These are phyloP conservation scores for Stegodyphus mimosarum DNA, from an alignment of 1,140 invertebrate species.

Conservation along the genomic window DNA sequence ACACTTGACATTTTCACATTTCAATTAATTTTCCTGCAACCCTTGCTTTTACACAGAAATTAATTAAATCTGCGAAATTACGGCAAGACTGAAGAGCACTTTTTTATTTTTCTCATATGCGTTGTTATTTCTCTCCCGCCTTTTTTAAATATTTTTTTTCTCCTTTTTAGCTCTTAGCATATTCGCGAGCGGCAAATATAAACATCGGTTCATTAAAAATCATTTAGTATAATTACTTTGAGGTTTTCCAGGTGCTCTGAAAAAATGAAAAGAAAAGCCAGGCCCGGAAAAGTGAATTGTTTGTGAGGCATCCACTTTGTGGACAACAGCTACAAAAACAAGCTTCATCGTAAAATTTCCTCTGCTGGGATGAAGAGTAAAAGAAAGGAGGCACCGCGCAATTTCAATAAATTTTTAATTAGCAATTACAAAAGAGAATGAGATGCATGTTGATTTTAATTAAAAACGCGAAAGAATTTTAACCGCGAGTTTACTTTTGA, in stretches of 20 bases:
- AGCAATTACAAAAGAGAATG: slow-evolving; percentile 57
- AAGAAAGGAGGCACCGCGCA: slow-evolving; percentile 25
- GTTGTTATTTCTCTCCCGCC: slow-evolving; percentile 11
- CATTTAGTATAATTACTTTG: slow-evolving; percentile 58
- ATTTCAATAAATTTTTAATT: slow-evolving; percentile 61
- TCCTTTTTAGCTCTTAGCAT: background rate
- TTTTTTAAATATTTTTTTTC: slow-evolving; percentile 6
- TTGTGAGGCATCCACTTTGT: background rate
- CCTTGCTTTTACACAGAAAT: slow-evolving; percentile 57
- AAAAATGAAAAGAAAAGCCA: slow-evolving; percentile 39
- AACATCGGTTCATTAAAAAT: slow-evolving; percentile 60
- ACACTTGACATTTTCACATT: slow-evolving; percentile 61
- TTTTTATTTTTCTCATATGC: slow-evolving; percentile 4
- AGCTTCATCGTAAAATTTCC: too few relatives aligned
- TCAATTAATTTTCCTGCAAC: slow-evolving; percentile 59
- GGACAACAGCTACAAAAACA: too few relatives aligned
- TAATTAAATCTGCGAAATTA: slow-evolving; percentile 62
- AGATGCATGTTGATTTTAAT: slow-evolving; percentile 59
- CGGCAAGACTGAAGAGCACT: slow-evolving; percentile 3
- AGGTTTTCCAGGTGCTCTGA: slow-evolving; percentile 19
- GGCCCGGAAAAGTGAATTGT: slow-evolving; percentile 3
- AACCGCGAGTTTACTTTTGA: slow-evolving; percentile 47
- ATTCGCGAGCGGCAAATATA: slow-evolving; percentile 34
- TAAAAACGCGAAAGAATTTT: slow-evolving; percentile 57
- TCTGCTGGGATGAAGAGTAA: background rate